These are phyloP conservation scores for Styela clava DNA, from an alignment of 23 tunicate genomes.

Conservation along the genomic window DNA sequence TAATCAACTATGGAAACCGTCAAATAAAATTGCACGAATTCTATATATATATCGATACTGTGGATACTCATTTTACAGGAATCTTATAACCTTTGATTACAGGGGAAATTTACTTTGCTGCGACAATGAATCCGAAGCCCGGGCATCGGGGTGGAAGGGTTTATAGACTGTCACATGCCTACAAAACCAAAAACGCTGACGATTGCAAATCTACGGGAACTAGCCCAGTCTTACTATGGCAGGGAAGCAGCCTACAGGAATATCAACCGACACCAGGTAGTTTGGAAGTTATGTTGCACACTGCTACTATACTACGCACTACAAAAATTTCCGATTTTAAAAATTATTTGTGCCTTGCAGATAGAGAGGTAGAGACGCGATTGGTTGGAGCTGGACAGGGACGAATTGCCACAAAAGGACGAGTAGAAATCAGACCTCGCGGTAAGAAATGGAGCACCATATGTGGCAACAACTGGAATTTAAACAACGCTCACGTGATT, in stretches of 20 bases:
- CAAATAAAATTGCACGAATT: no score
- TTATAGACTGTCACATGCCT: conserved; percentile 38
- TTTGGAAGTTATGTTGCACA: no score
- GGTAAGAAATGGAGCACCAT: conserved; percentile 44
- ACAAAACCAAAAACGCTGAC: not conserved
- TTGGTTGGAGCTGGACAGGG: not conserved
- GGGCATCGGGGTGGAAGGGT: conserved; percentile 43
- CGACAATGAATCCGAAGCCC: conserved; percentile 31
- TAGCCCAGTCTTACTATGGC: not conserved
- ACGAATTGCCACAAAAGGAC: conserved; percentile 30
- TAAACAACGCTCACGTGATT: conserved; percentile 21
- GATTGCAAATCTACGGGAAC: not conserved
- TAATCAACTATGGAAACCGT: no score
- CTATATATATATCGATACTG: no score
- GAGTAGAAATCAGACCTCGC: conserved; percentile 37
- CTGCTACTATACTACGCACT: no score
- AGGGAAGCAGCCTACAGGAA: not conserved
- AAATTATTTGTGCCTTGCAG: no score
- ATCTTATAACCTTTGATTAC: no score
- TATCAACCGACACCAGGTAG: not conserved
- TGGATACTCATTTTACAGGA: no score
- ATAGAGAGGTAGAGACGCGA: conserved; percentile 14
- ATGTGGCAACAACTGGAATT: conserved; percentile 32
- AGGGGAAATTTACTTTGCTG: conserved; percentile 70
- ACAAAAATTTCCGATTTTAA: no score